Percentiles rank a stretch among this genome's conserved stretches.
phyloP scores from a whole-genome alignment of 2,797 vertebrate species.

The Pangasius macronema region DNA sequence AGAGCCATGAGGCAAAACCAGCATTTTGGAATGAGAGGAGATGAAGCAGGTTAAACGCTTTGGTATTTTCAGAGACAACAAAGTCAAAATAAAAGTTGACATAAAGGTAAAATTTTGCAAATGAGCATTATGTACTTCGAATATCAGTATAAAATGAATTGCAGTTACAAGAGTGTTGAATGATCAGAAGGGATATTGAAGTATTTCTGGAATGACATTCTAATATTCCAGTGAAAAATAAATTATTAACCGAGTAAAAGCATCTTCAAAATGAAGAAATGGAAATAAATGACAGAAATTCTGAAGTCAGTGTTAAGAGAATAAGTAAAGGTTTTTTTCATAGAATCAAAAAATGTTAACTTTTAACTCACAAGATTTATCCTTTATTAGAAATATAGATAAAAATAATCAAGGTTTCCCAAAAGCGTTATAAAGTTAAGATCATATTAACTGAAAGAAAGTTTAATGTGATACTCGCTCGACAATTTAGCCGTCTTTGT shows the following conservation, averaged over 20 bases:
- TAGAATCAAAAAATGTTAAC: neutral
- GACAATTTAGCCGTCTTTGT: neutral
- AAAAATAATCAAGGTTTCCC: neutral
- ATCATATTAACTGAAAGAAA: neutral
- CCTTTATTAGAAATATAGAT: neutral
- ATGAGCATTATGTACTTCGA: neutral
- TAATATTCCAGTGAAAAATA: neutral
- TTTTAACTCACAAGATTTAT: neutral
- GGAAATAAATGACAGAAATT: neutral
- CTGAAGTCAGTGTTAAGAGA: neutral
- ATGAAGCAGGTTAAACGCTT: neutral
- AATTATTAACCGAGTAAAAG: neutral
- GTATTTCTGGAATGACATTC: neutral
- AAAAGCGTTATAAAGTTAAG: neutral
- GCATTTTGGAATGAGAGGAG: neutral
- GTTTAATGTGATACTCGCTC: neutral
- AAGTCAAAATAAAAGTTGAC: neutral
- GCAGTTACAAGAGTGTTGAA: neutral
- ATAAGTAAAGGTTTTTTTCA: neutral
- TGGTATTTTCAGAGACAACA: neutral
- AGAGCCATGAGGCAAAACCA: constrained; percentile 10
- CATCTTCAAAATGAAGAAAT: neutral
- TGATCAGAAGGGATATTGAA: neutral
- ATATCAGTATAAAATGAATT: neutral
- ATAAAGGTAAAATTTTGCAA: neutral